Evolutionary conservation across 1,140 invertebrate species (phyloP).

Genomic region (Nylanderia fulva): DNA sequence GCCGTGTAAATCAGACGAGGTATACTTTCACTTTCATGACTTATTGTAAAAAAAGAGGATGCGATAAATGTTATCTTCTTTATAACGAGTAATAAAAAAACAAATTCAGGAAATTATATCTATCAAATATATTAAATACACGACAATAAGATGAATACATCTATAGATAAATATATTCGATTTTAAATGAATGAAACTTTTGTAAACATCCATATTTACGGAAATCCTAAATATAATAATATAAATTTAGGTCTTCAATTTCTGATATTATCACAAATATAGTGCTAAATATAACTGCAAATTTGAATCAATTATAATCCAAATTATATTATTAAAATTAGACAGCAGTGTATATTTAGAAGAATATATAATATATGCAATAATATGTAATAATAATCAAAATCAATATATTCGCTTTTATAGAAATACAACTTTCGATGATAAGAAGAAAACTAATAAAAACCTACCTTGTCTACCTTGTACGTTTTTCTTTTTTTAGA

Average conservation of each 20-base stretch:
- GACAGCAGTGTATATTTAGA: neutral
- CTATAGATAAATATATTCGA: too few species aligned
- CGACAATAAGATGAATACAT: neutral
- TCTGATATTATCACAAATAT: too few species aligned
- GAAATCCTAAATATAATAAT: too few species aligned
- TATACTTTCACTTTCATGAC: constrained; percentile 41
- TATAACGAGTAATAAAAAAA: neutral
- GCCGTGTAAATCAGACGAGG: neutral
- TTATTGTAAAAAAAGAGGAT: neutral
- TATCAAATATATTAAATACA: constrained; percentile 4
- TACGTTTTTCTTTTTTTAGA: neutral
- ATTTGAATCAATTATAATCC: too few species aligned
- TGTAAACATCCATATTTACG: neutral
- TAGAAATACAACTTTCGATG: neutral
- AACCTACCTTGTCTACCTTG: too few species aligned
- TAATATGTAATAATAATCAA: neutral
- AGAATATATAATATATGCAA: constrained; percentile 1
- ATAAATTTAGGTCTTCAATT: too few species aligned
- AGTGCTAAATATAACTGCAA: too few species aligned
- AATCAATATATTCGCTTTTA: neutral
- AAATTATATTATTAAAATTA: too few species aligned
- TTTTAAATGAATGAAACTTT: too few species aligned
- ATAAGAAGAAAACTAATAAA: neutral
- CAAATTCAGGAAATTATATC: neutral
- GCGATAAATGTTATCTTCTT: neutral